These are phyloP conservation scores for Aeoliscus strigatus DNA, from an alignment of 2,797 vertebrate species.

Conservation along the genomic window DNA sequence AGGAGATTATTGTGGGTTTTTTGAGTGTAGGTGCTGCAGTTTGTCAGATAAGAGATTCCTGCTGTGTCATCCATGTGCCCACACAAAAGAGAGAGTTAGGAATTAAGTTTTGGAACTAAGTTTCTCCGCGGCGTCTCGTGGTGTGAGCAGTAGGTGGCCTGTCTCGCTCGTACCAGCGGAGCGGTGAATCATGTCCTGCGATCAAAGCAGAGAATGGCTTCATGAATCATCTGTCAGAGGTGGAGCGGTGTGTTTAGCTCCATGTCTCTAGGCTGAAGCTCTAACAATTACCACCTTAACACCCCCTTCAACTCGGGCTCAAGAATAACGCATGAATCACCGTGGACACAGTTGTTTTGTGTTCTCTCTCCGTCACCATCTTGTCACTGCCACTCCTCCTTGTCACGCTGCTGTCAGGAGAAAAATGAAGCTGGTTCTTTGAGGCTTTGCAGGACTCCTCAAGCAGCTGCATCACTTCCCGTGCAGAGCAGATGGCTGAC, in stretches of 20 bases:
- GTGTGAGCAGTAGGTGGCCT: conserved; percentile 23
- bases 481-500: conserved; percentile 24
- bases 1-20: too few species aligned
- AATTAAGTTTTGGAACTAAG: conserved; percentile 11
- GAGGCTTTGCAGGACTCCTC: conserved; percentile 4
- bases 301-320: conserved; percentile 17
- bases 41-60: too few species aligned
- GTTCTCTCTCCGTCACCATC: conserved; percentile 35
- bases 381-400: conserved; percentile 9
- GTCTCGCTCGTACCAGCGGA: conserved; percentile 15
- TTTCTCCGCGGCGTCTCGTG: conserved; percentile 21
- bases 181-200: conserved; percentile 40
- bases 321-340: conserved; percentile 31
- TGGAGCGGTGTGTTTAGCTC: conserved; percentile 44
- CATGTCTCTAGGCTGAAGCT: conserved; percentile 35
- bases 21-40: too few species aligned
- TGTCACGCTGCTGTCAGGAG: conserved; percentile 10
- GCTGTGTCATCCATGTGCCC: conserved; percentile 19
- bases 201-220: conserved; percentile 28
- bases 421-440: conserved; percentile 5
- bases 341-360: conserved; percentile 26
- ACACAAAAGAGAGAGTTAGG: conserved; percentile 23
- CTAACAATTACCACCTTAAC: conserved; percentile 42
- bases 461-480: conserved; percentile 11
- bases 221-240: conserved; percentile 51